These are phyloP conservation scores for pig (Sus scrofa) DNA, from an alignment of 2,113 vertebrate species.

Conservation along the genomic window T2T-Sscrofa CM000812.6:36982501-36983000, in stretches of 20 bases:
- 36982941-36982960: background rate
- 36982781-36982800: background rate
- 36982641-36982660: background rate
- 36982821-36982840: background rate
- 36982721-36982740: constrained; percentile 20
- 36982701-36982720: background rate
- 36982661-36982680: constrained; percentile 2
- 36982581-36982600: background rate
- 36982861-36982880: background rate
- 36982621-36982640: background rate
- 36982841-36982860: background rate
- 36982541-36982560: background rate
- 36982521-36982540: background rate
- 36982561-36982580: constrained; percentile 1
- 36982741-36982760: background rate
- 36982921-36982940: background rate
- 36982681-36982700: background rate
- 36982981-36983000: background rate
- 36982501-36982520: background rate
- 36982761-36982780: background rate
- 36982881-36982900: background rate
- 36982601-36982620: background rate
- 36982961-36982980: background rate
- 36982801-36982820: background rate
- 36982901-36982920: background rate